A percentile compares a stretch with the other conserved stretches of the same genome.
phyloP scores from a whole-genome alignment of 2,888 invertebrate genomes.

The Lymantria monacha region DNA sequence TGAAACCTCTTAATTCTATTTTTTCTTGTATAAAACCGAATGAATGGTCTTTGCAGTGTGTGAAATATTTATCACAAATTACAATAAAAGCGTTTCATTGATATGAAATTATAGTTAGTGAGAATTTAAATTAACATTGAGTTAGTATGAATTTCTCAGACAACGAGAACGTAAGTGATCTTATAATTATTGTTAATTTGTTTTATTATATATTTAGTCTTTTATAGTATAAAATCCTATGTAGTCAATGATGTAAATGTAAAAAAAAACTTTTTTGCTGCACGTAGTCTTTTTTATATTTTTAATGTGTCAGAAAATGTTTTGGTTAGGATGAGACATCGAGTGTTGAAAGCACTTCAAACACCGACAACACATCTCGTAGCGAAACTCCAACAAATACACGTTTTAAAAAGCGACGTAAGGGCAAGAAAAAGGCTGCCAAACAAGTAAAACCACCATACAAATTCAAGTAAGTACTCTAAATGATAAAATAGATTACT shows the following conservation, averaged over 20 bases:
- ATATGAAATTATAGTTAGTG: not conserved
- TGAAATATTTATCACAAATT: not conserved
- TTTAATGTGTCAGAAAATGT: not conserved
- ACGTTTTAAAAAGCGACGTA: slow-evolving; percentile 78
- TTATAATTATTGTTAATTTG: not conserved
- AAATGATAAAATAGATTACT: not conserved
- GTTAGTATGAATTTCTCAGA: slow-evolving; percentile 69
- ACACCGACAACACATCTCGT: slow-evolving; percentile 89
- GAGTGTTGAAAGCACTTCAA: slow-evolving; percentile 90
- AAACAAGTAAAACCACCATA: slow-evolving; percentile 88
- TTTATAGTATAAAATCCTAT: too few relatives aligned
- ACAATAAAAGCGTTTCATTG: not conserved
- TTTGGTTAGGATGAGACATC: slow-evolving; percentile 85
- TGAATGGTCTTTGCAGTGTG: not conserved
- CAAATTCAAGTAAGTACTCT: slow-evolving; percentile 85
- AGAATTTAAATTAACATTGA: not conserved
- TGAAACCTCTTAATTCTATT: slow-evolving; percentile 15
- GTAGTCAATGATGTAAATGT: not conserved
- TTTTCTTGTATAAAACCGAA: slow-evolving; percentile 4
- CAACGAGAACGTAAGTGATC: slow-evolving; percentile 72
- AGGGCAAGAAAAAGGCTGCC: slow-evolving; percentile 82
- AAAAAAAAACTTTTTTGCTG: not conserved
- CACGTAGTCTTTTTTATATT: not conserved
- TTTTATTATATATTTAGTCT: not conserved
- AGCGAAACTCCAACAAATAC: slow-evolving; percentile 91